Base-by-base conservation (phyloP, 2,888 invertebrate species). In the Tachina grossa region DNA sequence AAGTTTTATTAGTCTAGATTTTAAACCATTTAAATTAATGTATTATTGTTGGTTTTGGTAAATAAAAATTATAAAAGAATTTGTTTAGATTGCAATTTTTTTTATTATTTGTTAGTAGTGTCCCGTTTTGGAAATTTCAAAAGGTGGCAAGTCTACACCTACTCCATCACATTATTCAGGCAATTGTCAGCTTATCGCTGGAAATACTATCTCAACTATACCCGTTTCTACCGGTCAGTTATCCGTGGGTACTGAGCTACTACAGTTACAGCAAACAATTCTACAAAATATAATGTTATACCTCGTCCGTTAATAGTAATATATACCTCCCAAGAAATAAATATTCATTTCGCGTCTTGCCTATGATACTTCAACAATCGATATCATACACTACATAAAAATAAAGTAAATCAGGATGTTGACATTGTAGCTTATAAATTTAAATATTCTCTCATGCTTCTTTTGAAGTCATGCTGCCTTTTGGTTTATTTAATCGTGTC, bases 381-480 rank as follows among this genome's bases (percentile, higher is more conserved):
- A 59, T 59, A 59, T 59, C 14, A 39, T 39, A 6, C 14, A 59
- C 13, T 53, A 53, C 10, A 53, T 53, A 53, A 53, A 53, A 53
- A 53, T 22, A 53, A 11, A 49, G 9, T 49, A 14, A 49, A 49
- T 3, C 47, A 1, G 13, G 13, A 49, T 49, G 47, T 14, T 49
- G 19, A 53, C 10, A 53, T 53, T 10, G 16, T 10, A 53, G 53
- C 19, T 8, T 53, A 16, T 11, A 53, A 53, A 53, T 19, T 53
- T 6, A 19, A 53, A 53, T 53, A 19, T 6, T 53, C 53, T 19
- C 16, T 19, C 11, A 19, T 19, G 19, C 53, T 16, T 53, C 53
- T 2, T 53, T 53, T 53, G 16, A 53, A 11, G 16, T 16, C 19
- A 53, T 53, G 16, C 19, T 53, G 19, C 53, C 16, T 10, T 19